Evolutionary conservation across 2,888 invertebrate genomes (phyloP), one percentile per base, ranked within the genome.

Genomic region (Callyntrura guangdongensis): DNA sequence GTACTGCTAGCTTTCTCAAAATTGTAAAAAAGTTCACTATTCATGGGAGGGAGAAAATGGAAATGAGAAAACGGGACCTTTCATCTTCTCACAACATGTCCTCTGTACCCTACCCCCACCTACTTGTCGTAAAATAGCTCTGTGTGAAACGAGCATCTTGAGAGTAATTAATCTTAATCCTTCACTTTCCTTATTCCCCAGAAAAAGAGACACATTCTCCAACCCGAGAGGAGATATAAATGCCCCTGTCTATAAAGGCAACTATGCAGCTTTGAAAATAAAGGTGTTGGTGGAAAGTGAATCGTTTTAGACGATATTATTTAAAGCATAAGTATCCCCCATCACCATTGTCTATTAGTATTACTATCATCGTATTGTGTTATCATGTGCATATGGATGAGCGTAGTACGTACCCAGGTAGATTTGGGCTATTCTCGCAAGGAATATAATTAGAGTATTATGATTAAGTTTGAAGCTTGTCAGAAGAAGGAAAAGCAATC

Each of bases 101-200:
- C 56, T 56, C 45, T 2, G 1, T 20, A 5, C 17, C 17, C 64
- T 22, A 22, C 53, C 6, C 74, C n/a, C 20, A 11, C 49, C n/a
- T 49, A 22, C 22, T 36, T 49, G 22, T 17, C 17, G 17, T 72
- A 45, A 17, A 59, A 36, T 81, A 36, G 14, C n/a, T 45, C 22
- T 82, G 45, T 84, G 84, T 47, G 89, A 84, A 89, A 89, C 74
- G 83, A 89, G 77, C 89, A 84, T 89, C 89, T 89, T 89, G 89
- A 89, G 89, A 84, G 79, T 89, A 89, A 89, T 89, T 89, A 89
- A 89, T 89, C 89, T 84, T 89, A 89, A 89, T 89, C 89, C 82
- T 84, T 89, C 22, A 20, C 82, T 72, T 81, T 64, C 47, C 45
- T 61, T 36, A 36, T 6, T 36, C 11, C n/a, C 12, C 14, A 47